phyloP scores from a whole-genome alignment of 2,888 invertebrate species.

The Calameuta filiformis region DNA sequence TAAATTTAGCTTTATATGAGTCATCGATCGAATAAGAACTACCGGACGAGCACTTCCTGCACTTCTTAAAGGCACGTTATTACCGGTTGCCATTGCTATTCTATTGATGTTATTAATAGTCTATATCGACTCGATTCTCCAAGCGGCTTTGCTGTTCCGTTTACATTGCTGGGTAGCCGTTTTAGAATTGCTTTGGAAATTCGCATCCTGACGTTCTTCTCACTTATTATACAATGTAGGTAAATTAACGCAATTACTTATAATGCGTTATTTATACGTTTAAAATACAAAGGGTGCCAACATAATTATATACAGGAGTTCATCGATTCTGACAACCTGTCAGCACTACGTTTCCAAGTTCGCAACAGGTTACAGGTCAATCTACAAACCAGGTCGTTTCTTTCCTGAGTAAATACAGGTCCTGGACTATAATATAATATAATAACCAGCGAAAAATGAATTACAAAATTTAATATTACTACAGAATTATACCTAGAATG shows the following conservation, averaged over 20 bases:
- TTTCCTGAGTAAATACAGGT: neutral
- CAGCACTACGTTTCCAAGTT: neutral
- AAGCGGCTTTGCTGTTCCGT: neutral
- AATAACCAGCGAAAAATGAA: neutral
- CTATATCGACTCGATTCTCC: neutral
- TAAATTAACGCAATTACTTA: neutral
- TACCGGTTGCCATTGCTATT: neutral
- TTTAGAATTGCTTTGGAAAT: neutral
- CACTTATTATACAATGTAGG: neutral
- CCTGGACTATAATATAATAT: neutral
- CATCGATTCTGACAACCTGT: neutral
- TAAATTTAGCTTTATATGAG: neutral
- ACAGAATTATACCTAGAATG: neutral
- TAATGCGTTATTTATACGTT: neutral
- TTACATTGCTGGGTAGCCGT: neutral
- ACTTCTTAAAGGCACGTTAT: neutral
- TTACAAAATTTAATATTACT: no score
- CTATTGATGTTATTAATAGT: neutral
- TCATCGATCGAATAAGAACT: neutral
- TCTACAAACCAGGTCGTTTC: neutral
- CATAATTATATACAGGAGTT: neutral
- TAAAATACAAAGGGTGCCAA: neutral
- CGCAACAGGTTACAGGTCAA: neutral
- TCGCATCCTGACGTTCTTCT: neutral
- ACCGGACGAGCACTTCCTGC: neutral